Base-by-base conservation (phyloP, 2,113 vertebrate species). In the Psilopsiagon aymara region DNA sequence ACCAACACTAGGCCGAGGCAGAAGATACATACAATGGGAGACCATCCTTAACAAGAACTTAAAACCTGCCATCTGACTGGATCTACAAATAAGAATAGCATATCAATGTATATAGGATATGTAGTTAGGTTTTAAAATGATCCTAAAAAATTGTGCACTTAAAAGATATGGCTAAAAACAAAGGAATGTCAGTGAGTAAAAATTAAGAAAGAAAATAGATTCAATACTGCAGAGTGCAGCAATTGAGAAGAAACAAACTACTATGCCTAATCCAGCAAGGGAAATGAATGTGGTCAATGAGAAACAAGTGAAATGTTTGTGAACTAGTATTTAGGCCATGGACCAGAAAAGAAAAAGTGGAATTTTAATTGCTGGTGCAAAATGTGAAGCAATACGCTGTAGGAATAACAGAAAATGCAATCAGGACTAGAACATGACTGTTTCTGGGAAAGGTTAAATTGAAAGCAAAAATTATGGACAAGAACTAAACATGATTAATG, bases 231-330 rank as follows among this genome's bases (percentile, higher is more conserved):
- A 70, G 60, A 81, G 60, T 70, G n/a, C 73, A 86, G 82, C 79
- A 94, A 92, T 17, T 87, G 85, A 90, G 88, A 76, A 73, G 88
- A 94, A 96, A 94, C 43, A 64, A 14, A 28, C 52, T 71, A 94
- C 87, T 92, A 84, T 52, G 62, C 73, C 80, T 95, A 94, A 95
- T 81, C 66, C 60, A 5, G 91, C 31, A 53, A 2, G 8, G 83
- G 80, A 95, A 94, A 94, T 78, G 76, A 80, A 94, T 91, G 86
- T 84, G 94, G 86, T 78, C 81, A 92, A 68, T 29, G 31, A 93
- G 80, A 88, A 95, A 83, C 73, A 91, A 94, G 60, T 84, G 41
- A 90, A 92, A 92, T 86, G 55, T 74, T 86, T 94, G 79, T 90
- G 51, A 84, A 91, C 64, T 74, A 81, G 83, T 63, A 63, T 51